Conservation (phyloP, 1,140 invertebrate species). For the Helicoverpa armigera region DNA sequence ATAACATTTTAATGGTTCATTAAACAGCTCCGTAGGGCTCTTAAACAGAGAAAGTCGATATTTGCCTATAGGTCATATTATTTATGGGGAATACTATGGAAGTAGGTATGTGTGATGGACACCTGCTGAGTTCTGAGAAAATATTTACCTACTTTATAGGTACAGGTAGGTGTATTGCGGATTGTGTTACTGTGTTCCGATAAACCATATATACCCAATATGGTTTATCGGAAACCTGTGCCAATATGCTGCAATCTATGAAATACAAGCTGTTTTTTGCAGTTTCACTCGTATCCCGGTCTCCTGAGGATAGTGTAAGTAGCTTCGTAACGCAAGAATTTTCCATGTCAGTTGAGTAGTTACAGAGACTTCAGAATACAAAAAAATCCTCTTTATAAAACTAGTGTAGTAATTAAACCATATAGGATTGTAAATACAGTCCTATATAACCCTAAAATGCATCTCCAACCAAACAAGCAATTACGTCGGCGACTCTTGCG, state of each 20-base stretch:
- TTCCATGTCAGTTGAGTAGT: too few species aligned
- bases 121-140: not conserved
- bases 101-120: not conserved
- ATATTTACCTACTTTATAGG: not conserved
- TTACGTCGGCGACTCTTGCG: slow-evolving; percentile 41
- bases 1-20: slow-evolving; percentile 48
- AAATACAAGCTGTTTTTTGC: too few species aligned
- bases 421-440: too few species aligned
- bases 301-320: not conserved
- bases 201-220: too few species aligned
- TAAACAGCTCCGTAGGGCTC: slow-evolving; percentile 42
- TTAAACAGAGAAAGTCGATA: slow-evolving; percentile 46
- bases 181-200: not conserved
- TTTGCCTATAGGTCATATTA: slow-evolving; percentile 38
- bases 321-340: too few species aligned
- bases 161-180: too few species aligned
- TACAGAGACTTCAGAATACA: too few species aligned
- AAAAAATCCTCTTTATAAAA: not conserved
- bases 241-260: too few species aligned
- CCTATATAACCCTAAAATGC: not conserved
- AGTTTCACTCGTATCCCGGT: too few species aligned
- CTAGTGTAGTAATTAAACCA: not conserved
- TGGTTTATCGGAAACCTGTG: too few species aligned
- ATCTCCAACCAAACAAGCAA: slow-evolving; percentile 37
- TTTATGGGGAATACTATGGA: slow-evolving; percentile 7